Conservation (phyloP, 2,113 vertebrate genomes). For the Myiagra hebetior region DNA sequence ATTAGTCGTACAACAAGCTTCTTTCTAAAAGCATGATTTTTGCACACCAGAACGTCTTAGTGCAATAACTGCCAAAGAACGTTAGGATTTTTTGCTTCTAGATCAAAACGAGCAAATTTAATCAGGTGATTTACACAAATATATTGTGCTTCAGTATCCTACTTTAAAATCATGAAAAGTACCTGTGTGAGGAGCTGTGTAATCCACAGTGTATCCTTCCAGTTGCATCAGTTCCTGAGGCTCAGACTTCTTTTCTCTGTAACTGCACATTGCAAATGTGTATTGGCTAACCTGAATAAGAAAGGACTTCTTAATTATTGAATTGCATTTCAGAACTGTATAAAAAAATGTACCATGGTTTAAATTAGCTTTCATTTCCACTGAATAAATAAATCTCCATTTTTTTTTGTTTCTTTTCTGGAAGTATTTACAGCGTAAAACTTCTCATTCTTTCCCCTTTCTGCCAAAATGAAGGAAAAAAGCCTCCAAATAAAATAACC, state of each 20-base stretch:
- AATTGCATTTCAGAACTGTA: not conserved
- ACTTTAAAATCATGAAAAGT: not conserved
- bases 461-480: not conserved
- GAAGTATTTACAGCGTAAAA: not conserved
- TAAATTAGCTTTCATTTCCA: not conserved
- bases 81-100: not conserved
- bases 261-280: slow-evolving; percentile 98
- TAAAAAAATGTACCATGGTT: not conserved
- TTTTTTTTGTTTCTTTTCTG: not conserved
- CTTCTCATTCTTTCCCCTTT: not conserved
- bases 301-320: slow-evolving; percentile 19
- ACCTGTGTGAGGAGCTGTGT: slow-evolving; percentile 92
- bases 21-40: not conserved
- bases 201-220: slow-evolving; percentile 97
- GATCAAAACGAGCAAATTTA: not conserved
- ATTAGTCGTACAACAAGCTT: not conserved
- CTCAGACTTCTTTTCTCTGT: slow-evolving; percentile 95
- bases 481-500: not conserved
- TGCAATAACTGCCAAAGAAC: not conserved
- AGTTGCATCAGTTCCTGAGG: slow-evolving; percentile 97
- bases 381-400: not conserved
- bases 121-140: not conserved
- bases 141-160: not conserved
- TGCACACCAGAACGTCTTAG: not conserved
- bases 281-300: slow-evolving; percentile 92